phyloP scores from a whole-genome alignment of 1,140 invertebrate genomes.

The Colletes gigas region DNA sequence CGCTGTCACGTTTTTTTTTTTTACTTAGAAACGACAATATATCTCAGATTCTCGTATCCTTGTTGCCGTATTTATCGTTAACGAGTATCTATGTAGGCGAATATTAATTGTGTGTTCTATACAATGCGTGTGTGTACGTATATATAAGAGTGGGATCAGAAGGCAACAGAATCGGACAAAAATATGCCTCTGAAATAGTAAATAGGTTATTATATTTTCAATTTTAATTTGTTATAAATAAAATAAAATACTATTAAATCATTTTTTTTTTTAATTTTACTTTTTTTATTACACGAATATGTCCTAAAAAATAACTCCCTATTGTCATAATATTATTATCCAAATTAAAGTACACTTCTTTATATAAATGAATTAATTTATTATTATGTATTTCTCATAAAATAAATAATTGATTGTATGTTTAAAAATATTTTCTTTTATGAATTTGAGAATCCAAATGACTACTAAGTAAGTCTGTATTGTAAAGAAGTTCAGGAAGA shows the following conservation, averaged over 20 bases:
- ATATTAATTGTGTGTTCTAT: neutral
- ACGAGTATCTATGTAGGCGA: neutral
- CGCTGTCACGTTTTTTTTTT: constrained; percentile 21
- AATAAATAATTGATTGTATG: too few species aligned
- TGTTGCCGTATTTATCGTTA: neutral
- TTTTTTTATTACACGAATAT: too few species aligned
- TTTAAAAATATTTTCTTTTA: neutral
- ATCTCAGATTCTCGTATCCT: too few species aligned
- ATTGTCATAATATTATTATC: too few species aligned
- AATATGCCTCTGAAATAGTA: neutral
- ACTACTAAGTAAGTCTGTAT: neutral
- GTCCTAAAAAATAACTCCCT: too few species aligned
- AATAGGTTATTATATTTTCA: neutral
- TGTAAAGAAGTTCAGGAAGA: neutral
- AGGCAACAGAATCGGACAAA: too few species aligned
- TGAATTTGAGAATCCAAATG: too few species aligned
- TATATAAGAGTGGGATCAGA: neutral
- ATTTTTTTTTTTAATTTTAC: neutral
- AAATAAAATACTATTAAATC: neutral
- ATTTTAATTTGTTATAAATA: neutral
- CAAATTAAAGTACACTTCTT: too few species aligned
- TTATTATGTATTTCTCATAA: too few species aligned
- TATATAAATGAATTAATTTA: too few species aligned
- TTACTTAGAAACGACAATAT: too few species aligned
- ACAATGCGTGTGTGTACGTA: neutral